Evolutionary conservation across 1,140 invertebrate species (phyloP), one percentile per base, ranked within the genome.

Genomic region (Tetragonula clypearis): DNA sequence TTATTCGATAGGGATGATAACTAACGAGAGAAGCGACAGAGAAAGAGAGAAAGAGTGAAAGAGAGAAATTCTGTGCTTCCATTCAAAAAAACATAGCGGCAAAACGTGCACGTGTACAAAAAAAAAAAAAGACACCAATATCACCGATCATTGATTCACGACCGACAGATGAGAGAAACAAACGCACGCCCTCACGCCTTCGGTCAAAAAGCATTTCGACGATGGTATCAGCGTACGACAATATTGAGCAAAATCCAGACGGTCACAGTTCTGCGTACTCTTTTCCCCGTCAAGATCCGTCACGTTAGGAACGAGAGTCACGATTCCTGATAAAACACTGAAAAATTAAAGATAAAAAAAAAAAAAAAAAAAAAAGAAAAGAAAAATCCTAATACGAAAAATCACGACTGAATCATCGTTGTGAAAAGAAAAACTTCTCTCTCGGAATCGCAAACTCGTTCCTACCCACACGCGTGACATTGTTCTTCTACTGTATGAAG

Each of bases 161-260:
- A 75, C 49, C 26, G 41, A 75, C 26, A 56, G 41, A 53, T 65
- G 53, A 23, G 53, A 14, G 53, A 19, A 35, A 14, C 0, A 79
- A 11, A 56, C 72, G 77, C 62, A 80, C 66, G 30, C 30, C 53
- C 6, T 69, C 85, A 41, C 41, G 35, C 72, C 19, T 62, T 65
- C 9, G 68, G 55, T 73, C 68, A 60, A 74, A 81, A 75, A 86
- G 84, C 79, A 49, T 55, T 79, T 81, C 49, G 35, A 69, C 30
- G 30, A 77, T 79, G 80, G 84, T 69, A 86, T 41, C 41, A 86
- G 83, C 86, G 69, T 88, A 88, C 88, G 84, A 88, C 84, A 83
- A 82, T 41, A 41, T 89, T 83, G 87, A 88, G 78, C 86, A 88
- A 86, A 88, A 88, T 87, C 66, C 56, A 88, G 77, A 68, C 60